Evolutionary conservation across 2,888 invertebrate genomes (phyloP), one percentile per base, ranked within the genome.

Genomic region (Drosophila diplacantha): DNA sequence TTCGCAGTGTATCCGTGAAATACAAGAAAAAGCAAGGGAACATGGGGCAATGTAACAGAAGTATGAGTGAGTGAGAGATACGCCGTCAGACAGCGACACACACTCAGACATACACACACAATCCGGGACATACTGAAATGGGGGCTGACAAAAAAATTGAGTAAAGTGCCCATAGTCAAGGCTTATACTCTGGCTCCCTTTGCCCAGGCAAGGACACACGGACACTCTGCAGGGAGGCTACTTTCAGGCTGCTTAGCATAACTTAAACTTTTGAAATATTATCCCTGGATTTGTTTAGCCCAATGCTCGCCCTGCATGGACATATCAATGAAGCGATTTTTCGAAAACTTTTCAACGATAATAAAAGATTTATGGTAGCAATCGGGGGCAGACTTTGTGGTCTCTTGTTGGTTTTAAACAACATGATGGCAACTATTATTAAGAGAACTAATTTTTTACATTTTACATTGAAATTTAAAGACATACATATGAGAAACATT

Each of bases 191-290:
- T 20, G 20, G 5, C 16, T 20, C 32, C 22, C 26, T 18, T 20
- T 20, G 3, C 20, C 8, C 18, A 0, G 52, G 5, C 34, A 44
- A 14, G 12, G 34, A 22, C 11, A 31, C 22, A 31, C 16, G 39
- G 43, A 37, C 41, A 12, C 60, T n/a, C 16, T 16, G 5, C 41
- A 31, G n/a, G 18, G 26, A 20, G 46, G 34, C 62, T 61, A 53
- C 53, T 53, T 52, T 46, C 46, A 34, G 49, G 39, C 35, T 29
- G 66, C 57, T 65, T 65, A 58, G 46, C 58, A 64, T 65, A 63
- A 57, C 49, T 57, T 20, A 44, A 56, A 64, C 50, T 64, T 64
- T 44, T 35, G 50, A 64, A 56, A 64, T 44, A 50, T 50, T 57
- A 64, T 64, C 56, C 57, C 14, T 9, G 51, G 51, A 60, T 51